These are phyloP conservation scores for Cyphomyrus plagiostoma DNA, from an alignment of 2,113 vertebrate species.

Conservation along the genomic window DNA sequence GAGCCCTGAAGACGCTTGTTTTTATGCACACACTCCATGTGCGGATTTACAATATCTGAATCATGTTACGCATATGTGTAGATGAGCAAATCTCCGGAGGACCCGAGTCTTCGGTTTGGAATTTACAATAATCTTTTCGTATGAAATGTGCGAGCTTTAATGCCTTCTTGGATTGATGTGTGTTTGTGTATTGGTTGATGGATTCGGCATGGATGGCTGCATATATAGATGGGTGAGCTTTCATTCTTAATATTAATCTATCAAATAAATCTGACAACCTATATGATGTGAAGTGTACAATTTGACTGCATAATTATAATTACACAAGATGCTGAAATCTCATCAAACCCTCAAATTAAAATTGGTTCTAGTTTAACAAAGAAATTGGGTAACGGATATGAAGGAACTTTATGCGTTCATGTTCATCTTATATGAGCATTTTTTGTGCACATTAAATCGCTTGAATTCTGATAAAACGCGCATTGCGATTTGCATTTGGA, in stretches of 20 bases:
- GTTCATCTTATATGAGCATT: not conserved
- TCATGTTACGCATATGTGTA: slow-evolving; percentile 33
- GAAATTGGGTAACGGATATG: not conserved
- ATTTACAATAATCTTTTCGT: slow-evolving; percentile 45
- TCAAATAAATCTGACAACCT: not conserved
- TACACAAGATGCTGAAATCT: not conserved
- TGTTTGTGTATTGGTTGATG: slow-evolving; percentile 50
- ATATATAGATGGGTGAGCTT: slow-evolving; percentile 56
- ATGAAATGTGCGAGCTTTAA: slow-evolving; percentile 38
- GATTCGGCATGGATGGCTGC: slow-evolving; percentile 62
- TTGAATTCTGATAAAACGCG: not conserved
- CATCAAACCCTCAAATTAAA: not conserved
- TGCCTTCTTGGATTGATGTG: slow-evolving; percentile 41
- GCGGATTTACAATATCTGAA: slow-evolving; percentile 52
- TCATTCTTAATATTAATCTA: not conserved
- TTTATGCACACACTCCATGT: slow-evolving; percentile 26
- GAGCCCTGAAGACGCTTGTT: slow-evolving; percentile 21
- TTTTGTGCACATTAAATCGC: not conserved
- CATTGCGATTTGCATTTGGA: not conserved
- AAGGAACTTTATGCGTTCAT: not conserved
- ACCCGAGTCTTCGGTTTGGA: slow-evolving; percentile 28
- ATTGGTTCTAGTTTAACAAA: not conserved
- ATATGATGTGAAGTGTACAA: not conserved
- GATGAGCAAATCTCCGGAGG: not conserved
- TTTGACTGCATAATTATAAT: not conserved